phyloP scores from a whole-genome alignment of 2,797 vertebrate genomes.

The Cirrhinus molitorella region DNA sequence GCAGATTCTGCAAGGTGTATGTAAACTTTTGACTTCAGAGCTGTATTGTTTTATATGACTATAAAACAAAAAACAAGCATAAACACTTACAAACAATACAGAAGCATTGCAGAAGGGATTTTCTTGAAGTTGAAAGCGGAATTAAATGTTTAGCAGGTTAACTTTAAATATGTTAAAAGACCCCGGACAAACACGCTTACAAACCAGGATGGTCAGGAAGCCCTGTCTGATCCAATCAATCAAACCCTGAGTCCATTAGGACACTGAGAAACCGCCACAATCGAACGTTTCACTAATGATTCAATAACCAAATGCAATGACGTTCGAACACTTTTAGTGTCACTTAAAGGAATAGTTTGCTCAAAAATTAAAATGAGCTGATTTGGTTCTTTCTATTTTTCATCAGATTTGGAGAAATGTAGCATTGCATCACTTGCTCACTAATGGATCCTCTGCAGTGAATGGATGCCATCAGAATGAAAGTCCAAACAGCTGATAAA shows the following conservation, averaged over 20 bases:
- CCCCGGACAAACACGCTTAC: not conserved
- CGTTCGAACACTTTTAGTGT: not conserved
- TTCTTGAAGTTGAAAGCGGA: not conserved
- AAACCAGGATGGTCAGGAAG: not conserved
- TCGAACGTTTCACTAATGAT: not conserved
- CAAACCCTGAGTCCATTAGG: slow-evolving; percentile 25
- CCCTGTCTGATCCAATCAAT: slow-evolving; percentile 32
- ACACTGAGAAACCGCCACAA: not conserved
- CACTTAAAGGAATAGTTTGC: not conserved
- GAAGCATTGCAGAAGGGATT: not conserved
- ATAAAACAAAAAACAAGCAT: too few relatives aligned
- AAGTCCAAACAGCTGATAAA: too few relatives aligned
- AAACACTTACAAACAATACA: not conserved
- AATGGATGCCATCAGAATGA: too few relatives aligned
- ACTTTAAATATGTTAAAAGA: slow-evolving; percentile 24
- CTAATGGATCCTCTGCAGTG: too few relatives aligned
- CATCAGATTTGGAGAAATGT: too few relatives aligned
- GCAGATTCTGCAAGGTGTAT: too few relatives aligned
- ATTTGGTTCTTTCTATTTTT: too few relatives aligned
- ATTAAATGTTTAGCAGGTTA: slow-evolving; percentile 17
- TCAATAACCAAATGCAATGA: not conserved
- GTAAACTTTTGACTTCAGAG: too few relatives aligned
- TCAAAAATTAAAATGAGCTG: not conserved
- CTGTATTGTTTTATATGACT: too few relatives aligned
- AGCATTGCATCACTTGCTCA: too few relatives aligned